Percentiles rank a stretch among this genome's conserved stretches.
phyloP scores from a whole-genome alignment of 2,797 vertebrate genomes.

The Zalophus californianus region DNA sequence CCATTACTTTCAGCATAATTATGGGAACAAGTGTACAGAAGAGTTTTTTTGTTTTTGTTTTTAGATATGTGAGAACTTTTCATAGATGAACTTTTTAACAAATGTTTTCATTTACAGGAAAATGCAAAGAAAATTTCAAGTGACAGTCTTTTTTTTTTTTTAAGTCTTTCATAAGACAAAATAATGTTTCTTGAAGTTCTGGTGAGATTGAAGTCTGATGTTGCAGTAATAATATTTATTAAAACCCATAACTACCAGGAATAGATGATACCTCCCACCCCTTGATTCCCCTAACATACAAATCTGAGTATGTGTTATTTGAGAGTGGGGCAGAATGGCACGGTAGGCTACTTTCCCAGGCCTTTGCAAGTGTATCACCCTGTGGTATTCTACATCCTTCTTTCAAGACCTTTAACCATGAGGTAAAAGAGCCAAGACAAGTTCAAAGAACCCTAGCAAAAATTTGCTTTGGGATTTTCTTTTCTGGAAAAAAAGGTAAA shows the following conservation, averaged over 20 bases:
- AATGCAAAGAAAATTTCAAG: constrained; percentile 84
- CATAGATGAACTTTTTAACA: constrained; percentile 88
- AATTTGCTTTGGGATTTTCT: constrained; percentile 56
- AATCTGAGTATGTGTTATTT: constrained; percentile 59
- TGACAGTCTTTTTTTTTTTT: constrained; percentile 80
- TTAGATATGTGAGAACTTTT: constrained; percentile 85
- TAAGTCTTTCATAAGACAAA: constrained; percentile 85
- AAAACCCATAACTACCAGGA: constrained; percentile 80
- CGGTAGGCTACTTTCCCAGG: constrained; percentile 49
- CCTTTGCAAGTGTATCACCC: constrained; percentile 37
- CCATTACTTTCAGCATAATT: constrained; percentile 85
- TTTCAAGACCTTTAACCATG: constrained; percentile 76
- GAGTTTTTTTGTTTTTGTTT: constrained; percentile 81
- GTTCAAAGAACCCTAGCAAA: constrained; percentile 65
- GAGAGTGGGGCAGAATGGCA: constrained; percentile 66
- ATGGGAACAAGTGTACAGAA: constrained; percentile 89
- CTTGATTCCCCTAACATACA: constrained; percentile 57
- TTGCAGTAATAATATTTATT: constrained; percentile 85
- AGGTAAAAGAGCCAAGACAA: constrained; percentile 81
- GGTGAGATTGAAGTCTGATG: constrained; percentile 84
- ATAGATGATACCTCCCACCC: constrained; percentile 72
- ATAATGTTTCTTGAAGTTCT: constrained; percentile 84
- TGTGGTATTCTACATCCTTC: constrained; percentile 67
- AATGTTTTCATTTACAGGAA: constrained; percentile 87
- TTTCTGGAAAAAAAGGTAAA: constrained; percentile 23